Base-by-base conservation (phyloP, 2,888 invertebrate species). In the Pachydiplax longipennis region DNA sequence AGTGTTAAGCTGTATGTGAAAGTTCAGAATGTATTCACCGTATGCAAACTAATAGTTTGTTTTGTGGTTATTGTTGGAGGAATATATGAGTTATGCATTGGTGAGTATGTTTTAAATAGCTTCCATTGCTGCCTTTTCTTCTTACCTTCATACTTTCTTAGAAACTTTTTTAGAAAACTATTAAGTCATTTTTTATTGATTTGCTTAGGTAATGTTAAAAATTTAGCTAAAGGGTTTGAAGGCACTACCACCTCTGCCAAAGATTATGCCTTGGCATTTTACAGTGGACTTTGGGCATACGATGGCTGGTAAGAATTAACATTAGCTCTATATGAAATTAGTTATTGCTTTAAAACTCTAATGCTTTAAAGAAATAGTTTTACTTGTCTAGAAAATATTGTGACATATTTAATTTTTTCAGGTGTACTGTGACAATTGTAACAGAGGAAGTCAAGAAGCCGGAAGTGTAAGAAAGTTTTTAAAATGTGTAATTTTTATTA, bases 241-340 rank as follows among this genome's bases (percentile, higher is more conserved):
- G 96, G 96, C 8, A 96, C 97, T 37, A 96, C 95, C 0, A 94
- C 94, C 0, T 95, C 95, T 73, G 94, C 96, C 0, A 97, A 97
- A 15, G 95, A 95, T 91, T 95, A 98, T 0, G 97, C 98, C 0
- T 94, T 97, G 35, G 97, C 97, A 0, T 96, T 98, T 92, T 98
- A 97, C 94, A 97, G 96, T 91, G 97, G 97, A 0, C 94, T 98
- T 0, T 98, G 98, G 98, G 97, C 98, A 0, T 98, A 97, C 93
- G 98, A 98, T 93, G 98, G 98, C n/a, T 98, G 98, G 98, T 95
- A 93, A 93, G 65, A 31, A 31, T 90, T 35, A 37, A 90, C 10
- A 10, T 13, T 37, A 90, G 18, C 53, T 8, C 2, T 12, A 53
- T 13, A 53, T 18, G 3, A 53, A 1, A 18, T 53, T 2, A 53